These are phyloP conservation scores for Andricus quercusramuli DNA, from an alignment of 2,888 invertebrate species.

Conservation along the genomic window DNA sequence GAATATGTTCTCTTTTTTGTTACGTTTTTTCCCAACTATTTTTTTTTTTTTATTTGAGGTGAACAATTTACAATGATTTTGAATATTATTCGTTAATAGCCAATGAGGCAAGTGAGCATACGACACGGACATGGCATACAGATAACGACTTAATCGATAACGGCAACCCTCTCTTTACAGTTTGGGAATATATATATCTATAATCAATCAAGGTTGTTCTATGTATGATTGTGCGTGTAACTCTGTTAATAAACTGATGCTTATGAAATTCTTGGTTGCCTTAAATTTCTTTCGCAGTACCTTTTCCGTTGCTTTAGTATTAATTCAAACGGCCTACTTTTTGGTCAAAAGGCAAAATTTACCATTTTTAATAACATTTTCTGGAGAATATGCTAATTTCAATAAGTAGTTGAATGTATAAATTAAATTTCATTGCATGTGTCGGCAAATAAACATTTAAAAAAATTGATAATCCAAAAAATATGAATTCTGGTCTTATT, in stretches of 20 bases:
- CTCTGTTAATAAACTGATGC: conserved; percentile 77
- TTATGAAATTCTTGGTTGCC: conserved; percentile 66
- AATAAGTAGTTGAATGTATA: no score
- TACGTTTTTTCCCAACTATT: neutral
- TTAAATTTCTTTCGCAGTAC: neutral
- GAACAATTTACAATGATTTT: conserved; percentile 29
- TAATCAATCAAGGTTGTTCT: conserved; percentile 71
- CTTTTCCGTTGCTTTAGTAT: neutral
- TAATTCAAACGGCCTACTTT: neutral
- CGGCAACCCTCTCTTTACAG: conserved; percentile 64
- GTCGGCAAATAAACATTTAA: no score
- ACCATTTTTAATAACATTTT: no score
- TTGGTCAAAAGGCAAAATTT: no score
- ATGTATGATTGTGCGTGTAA: conserved; percentile 77
- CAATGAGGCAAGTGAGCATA: conserved; percentile 53
- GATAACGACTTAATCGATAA: conserved; percentile 73
- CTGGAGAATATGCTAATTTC: no score
- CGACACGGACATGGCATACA: conserved; percentile 75
- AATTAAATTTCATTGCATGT: no score
- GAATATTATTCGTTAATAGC: conserved; percentile 43
- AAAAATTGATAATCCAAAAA: no score
- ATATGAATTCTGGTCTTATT: no score
- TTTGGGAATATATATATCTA: conserved; percentile 50
- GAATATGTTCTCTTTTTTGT: neutral
- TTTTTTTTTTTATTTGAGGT: conserved; percentile 28